phyloP scores from a whole-genome alignment of 2,113 vertebrate species.

The Megaceryle torquata region DNA sequence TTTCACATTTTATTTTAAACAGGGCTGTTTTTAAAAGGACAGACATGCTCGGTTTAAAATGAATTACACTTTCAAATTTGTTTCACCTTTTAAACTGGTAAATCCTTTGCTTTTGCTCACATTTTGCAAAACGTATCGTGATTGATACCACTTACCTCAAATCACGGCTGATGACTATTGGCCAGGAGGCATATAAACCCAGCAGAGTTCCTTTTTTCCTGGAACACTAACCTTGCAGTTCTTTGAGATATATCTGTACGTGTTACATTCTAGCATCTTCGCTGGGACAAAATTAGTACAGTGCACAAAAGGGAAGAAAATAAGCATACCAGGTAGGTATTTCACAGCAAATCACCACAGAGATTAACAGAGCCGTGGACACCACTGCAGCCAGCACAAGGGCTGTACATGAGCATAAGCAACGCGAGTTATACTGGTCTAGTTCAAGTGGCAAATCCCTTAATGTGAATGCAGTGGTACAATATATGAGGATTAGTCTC shows the following conservation, averaged over 20 bases:
- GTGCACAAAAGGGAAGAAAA: not conserved
- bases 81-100: not conserved
- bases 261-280: not conserved
- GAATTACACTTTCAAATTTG: not conserved
- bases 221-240: not conserved
- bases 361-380: not conserved
- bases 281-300: not conserved
- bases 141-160: not conserved
- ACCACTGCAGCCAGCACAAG: not conserved
- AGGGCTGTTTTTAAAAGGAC: not conserved
- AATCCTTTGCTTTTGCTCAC: not conserved
- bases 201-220: not conserved
- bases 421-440: fast-evolving
- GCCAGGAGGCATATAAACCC: not conserved
- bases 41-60: not conserved
- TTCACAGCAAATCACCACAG: not conserved
- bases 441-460: not conserved
- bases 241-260: not conserved
- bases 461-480: not conserved
- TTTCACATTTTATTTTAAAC: slow-evolving; percentile 34
- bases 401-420: not conserved
- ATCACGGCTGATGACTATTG: not conserved
- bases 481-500: not conserved
- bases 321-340: not conserved
- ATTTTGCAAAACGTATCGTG: not conserved